Evolutionary conservation across 2,888 invertebrate species (phyloP), one percentile per base, ranked within the genome.

Genomic region (Zhengitettix transpicula): DNA sequence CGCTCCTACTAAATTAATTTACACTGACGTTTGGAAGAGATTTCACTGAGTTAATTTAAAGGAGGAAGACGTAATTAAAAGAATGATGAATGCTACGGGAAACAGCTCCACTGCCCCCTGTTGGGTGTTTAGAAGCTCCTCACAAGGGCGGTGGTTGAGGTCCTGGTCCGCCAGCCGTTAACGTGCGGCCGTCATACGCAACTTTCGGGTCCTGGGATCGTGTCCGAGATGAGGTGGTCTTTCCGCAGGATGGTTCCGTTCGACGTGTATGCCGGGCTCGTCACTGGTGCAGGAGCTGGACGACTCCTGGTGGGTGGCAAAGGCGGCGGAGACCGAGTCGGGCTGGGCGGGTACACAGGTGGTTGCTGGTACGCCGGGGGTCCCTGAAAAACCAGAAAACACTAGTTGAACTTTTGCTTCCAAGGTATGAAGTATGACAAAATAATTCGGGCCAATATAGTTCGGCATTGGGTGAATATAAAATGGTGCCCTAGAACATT

Each of bases 131-230:
- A 47, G 47, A 47, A 47, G n/a, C 47, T 14, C 47, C 14, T 47
- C n/a, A 47, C n/a, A 12, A 47, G 14, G 12, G 47, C 47, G 47
- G 47, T n/a, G 47, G 47, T 47, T 12, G 47, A 47, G 47, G 14
- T 47, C 47, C 47, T 47, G 14, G 12, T 28, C 28, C 28, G 2
- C 28, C 28, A 28, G 28, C 28, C 28, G 28, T 28, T 7, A 5
- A 28, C n/a, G 47, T 47, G 47, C 47, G 47, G 47, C 47, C 56
- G 52, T 81, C 82, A 90, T 71, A 90, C 90, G 76, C 90, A 90
- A 77, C 89, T 90, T 73, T 90, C 90, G 52, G 89, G 90, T 62
- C 90, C 90, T 42, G 90, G 90, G 72, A 90, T 81, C 66, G 87
- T 84, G 72, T 89, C 89, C 58, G 89, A 86, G 68, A 90, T 81